Conservation (phyloP, 2,888 invertebrate species). For the Ctena decussata region DNA sequence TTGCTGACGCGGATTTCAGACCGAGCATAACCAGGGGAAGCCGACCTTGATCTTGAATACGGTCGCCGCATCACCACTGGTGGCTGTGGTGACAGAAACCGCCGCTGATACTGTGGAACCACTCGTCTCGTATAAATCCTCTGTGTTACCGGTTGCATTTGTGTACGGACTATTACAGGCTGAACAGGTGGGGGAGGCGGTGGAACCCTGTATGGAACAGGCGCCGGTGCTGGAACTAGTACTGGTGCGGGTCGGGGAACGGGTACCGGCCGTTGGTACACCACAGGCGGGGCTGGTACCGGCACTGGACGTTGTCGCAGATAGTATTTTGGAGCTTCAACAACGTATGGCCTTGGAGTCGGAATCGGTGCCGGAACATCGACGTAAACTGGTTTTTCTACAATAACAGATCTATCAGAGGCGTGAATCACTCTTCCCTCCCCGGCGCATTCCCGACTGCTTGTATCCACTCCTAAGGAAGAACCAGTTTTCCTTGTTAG, state of each 20-base stretch:
- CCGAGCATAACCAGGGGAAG: constrained; percentile 46
- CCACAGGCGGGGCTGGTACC: neutral
- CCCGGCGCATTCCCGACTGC: neutral
- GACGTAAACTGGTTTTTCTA: neutral
- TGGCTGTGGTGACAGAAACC: constrained; percentile 26
- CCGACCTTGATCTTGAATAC: constrained; percentile 38
- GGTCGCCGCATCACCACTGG: constrained; percentile 7
- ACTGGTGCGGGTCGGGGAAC: constrained; percentile 4
- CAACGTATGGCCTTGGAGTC: neutral
- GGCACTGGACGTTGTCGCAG: neutral
- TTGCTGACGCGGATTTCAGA: constrained; percentile 23
- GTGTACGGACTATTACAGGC: neutral
- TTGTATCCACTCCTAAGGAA: constrained; percentile 24
- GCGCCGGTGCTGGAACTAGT: constrained; percentile 24
- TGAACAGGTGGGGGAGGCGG: neutral
- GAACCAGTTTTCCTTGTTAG: constrained; percentile 30
- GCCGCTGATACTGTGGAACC: neutral
- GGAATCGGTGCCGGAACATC: neutral
- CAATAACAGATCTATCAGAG: neutral
- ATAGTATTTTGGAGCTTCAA: constrained; percentile 1
- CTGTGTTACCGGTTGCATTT: neutral
- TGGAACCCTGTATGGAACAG: neutral
- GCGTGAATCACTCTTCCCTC: neutral
- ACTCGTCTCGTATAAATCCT: constrained; percentile 42
- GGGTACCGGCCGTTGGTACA: constrained; percentile 4